phyloP scores from a whole-genome alignment of 2,888 invertebrate species.

The Drosophila mayaguana region DNA sequence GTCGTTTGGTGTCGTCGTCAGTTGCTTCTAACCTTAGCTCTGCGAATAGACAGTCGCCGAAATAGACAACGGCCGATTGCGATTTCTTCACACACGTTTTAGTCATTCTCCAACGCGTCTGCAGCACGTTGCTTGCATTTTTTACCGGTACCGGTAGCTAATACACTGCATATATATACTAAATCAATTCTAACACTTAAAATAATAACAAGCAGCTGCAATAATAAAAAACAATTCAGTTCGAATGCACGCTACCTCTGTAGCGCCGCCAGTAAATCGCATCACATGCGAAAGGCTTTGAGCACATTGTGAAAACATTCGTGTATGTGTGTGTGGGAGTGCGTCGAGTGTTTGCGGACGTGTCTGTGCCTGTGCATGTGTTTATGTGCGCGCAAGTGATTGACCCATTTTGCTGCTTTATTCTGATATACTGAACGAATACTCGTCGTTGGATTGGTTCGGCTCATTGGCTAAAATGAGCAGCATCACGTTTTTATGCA shows the following conservation, averaged over 20 bases:
- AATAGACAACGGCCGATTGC: constrained; percentile 48
- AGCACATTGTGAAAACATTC: constrained; percentile 16
- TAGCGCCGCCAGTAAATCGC: constrained; percentile 28
- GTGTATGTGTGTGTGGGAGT: constrained; percentile 26
- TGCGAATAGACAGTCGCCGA: constrained; percentile 57
- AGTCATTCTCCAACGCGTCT: constrained; percentile 68
- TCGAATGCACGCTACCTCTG: constrained; percentile 32
- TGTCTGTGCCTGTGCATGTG: constrained; percentile 19
- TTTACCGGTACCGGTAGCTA: constrained; percentile 32
- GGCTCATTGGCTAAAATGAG: constrained; percentile 60
- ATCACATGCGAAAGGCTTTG: constrained; percentile 54
- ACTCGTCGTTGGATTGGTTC: constrained; percentile 25
- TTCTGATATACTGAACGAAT: constrained; percentile 30
- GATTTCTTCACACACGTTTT: constrained; percentile 59
- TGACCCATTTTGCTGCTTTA: constrained; percentile 66
- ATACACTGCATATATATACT: constrained; percentile 17
- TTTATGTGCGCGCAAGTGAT: constrained; percentile 52
- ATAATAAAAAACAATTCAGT: constrained; percentile 4
- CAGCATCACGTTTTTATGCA: constrained; percentile 80
- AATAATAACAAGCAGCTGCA: not conserved
- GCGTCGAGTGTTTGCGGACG: constrained; percentile 17
- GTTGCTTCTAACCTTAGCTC: constrained; percentile 73
- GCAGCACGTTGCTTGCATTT: constrained; percentile 53
- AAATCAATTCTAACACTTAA: constrained; percentile 38
- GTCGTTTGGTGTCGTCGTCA: constrained; percentile 28